Conservation (phyloP, 1,140 invertebrate genomes). For the Apis laboriosa region DNA sequence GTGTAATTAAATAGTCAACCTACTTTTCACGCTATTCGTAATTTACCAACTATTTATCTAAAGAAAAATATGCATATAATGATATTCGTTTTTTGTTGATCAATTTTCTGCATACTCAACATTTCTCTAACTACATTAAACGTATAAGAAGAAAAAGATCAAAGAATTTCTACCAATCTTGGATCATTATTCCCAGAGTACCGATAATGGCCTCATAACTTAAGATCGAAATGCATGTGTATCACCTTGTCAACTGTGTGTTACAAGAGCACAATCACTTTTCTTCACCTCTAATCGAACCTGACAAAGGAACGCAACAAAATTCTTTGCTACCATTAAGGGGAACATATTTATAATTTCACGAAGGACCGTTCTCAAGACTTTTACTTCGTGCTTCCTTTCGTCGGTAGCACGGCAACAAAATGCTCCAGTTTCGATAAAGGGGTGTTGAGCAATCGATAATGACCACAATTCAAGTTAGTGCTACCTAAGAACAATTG, state of each 20-base stretch:
- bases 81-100: not conserved
- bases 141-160: not conserved
- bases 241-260: not conserved
- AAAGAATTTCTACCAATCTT: not conserved
- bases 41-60: not conserved
- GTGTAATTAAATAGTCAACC: not conserved
- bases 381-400: constrained; percentile 58
- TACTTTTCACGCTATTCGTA: not conserved
- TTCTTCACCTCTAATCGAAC: not conserved
- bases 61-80: not conserved
- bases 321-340: constrained; percentile 36
- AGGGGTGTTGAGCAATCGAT: constrained; percentile 65
- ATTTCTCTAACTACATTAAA: not conserved
- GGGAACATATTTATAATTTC: constrained; percentile 41
- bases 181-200: not conserved
- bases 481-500: constrained; percentile 49
- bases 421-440: constrained; percentile 65
- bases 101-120: not conserved
- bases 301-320: not conserved
- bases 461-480: constrained; percentile 56
- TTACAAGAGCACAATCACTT: not conserved
- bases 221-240: not conserved
- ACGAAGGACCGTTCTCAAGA: constrained; percentile 46
- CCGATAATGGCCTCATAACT: not conserved
- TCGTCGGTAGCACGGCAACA: constrained; percentile 53